Percentiles rank a stretch among this genome's conserved stretches.
phyloP scores from a whole-genome alignment of 2,113 vertebrate genomes.

The Thalassarche chlororhynchos region DNA sequence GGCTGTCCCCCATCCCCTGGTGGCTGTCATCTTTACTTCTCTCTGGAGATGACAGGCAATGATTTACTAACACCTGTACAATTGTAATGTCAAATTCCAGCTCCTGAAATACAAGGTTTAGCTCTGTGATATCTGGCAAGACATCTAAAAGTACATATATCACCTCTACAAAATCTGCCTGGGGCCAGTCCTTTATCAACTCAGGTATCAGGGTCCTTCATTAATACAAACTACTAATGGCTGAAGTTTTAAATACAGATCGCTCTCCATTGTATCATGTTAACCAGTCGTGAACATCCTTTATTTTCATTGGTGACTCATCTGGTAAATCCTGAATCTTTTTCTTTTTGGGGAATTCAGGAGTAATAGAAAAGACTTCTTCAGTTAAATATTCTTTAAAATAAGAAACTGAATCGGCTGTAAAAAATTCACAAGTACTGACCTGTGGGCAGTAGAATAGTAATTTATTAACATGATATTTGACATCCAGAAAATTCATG shows the following conservation, averaged over 20 bases:
- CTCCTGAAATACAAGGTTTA: background rate
- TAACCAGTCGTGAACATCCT: background rate
- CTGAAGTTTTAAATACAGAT: background rate
- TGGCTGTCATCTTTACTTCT: background rate
- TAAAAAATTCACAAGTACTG: background rate
- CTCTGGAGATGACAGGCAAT: background rate
- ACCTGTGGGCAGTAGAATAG: background rate
- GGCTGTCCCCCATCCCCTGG: background rate
- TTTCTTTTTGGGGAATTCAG: background rate
- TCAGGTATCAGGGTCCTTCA: background rate
- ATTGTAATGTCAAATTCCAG: background rate
- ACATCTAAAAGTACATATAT: background rate
- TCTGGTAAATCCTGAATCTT: background rate
- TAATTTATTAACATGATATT: slow-evolving; percentile 21
- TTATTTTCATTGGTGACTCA: background rate
- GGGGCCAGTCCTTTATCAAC: background rate
- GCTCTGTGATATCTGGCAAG: background rate
- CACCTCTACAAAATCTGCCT: background rate
- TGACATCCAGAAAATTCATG: background rate
- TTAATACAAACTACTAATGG: background rate
- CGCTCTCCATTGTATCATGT: background rate
- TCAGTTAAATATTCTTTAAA: background rate
- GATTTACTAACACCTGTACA: slow-evolving; percentile 4
- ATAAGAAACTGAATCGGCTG: background rate
- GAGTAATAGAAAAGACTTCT: background rate